Conservation (phyloP, 2,797 vertebrate species). For the Pipistrellus pygmaeus region DNA sequence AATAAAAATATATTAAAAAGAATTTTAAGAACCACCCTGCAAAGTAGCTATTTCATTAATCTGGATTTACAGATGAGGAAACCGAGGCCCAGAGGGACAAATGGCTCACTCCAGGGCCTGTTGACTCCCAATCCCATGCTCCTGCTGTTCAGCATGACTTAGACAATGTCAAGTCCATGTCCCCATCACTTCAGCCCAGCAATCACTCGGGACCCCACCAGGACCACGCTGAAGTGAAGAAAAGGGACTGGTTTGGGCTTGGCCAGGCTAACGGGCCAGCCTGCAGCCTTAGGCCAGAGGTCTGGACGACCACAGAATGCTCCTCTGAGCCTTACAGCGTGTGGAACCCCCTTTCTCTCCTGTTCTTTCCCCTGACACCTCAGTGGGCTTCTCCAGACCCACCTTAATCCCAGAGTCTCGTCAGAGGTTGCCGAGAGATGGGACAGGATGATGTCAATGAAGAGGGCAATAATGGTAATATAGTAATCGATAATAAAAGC, state of each 20-base stretch:
- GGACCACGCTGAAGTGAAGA: not conserved
- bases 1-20: too few relatives aligned
- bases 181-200: not conserved
- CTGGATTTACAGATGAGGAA: not conserved
- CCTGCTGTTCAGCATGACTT: not conserved
- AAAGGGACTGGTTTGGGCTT: not conserved
- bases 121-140: fast-evolving
- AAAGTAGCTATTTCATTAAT: not conserved
- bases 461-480: not conserved
- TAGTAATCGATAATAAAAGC: not conserved
- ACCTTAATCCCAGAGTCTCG: not conserved
- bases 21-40: too few relatives aligned
- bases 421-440: not conserved
- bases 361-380: not conserved
- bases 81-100: not conserved
- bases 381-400: not conserved
- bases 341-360: not conserved
- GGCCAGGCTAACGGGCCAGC: not conserved
- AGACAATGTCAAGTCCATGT: not conserved
- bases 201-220: not conserved
- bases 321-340: not conserved
- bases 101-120: not conserved
- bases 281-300: not conserved
- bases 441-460: not conserved
- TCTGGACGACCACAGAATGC: not conserved